A percentile compares a stretch with the other conserved stretches of the same genome.
phyloP scores from a whole-genome alignment of 2,888 invertebrate genomes.

The Eledone cirrhosa region DNA sequence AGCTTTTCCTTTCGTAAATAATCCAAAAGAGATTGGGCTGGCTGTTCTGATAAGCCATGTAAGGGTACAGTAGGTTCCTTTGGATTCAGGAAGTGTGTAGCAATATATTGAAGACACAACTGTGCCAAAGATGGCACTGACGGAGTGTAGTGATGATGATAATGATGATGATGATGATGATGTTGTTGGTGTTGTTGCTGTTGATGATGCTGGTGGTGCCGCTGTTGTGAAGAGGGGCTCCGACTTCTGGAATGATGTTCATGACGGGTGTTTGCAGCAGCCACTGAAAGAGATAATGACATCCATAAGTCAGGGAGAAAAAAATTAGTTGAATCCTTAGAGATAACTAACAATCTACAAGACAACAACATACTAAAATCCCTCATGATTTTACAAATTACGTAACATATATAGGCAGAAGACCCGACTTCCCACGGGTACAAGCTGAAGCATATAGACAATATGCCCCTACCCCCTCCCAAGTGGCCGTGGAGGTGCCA shows the following conservation, averaged over 20 bases:
- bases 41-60: constrained; percentile 55
- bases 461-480: too few species aligned
- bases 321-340: too few species aligned
- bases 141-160: constrained; percentile 9
- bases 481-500: too few species aligned
- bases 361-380: too few species aligned
- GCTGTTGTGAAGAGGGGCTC: not conserved
- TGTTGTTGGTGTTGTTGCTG: not conserved
- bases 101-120: constrained; percentile 49
- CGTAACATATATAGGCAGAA: too few species aligned
- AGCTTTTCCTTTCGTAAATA: constrained; percentile 57
- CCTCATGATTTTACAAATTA: too few species aligned
- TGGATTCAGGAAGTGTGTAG: constrained; percentile 52
- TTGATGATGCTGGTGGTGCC: not conserved
- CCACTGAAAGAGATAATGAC: not conserved
- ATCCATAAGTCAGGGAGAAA: not conserved
- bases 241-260: too few species aligned
- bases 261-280: not conserved
- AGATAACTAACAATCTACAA: too few species aligned
- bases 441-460: too few species aligned
- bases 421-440: too few species aligned
- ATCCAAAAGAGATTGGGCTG: constrained; percentile 54
- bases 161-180: constrained; percentile 20
- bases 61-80: constrained; percentile 51
- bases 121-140: constrained; percentile 43